These are phyloP conservation scores for Ochotona curzoniae DNA, from an alignment of 2,113 vertebrate genomes.

Conservation along the genomic window DNA sequence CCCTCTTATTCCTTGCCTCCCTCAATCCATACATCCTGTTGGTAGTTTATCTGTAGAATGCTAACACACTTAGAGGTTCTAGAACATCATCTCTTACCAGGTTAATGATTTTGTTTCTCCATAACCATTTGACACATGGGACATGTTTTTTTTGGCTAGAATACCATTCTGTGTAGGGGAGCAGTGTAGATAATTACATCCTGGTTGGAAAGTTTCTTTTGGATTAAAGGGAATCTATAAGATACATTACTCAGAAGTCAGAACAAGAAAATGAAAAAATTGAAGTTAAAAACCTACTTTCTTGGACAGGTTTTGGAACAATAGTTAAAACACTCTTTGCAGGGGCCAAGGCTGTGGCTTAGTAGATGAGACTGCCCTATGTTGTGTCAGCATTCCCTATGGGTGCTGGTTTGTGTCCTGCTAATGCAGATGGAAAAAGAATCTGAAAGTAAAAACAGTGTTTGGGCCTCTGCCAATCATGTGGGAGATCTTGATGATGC, in stretches of 20 bases:
- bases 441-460: too few relatives aligned
- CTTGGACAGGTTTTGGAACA: too few relatives aligned
- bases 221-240: neutral
- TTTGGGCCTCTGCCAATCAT: too few relatives aligned
- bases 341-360: too few relatives aligned
- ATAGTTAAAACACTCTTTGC: too few relatives aligned
- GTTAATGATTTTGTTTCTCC: neutral
- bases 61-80: neutral
- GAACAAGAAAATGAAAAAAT: neutral
- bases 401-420: too few relatives aligned
- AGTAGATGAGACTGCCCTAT: too few relatives aligned
- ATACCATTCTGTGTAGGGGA: neutral
- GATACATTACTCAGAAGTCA: neutral
- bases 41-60: neutral
- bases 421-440: too few relatives aligned
- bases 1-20: fast-evolving
- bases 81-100: neutral
- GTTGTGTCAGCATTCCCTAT: too few relatives aligned
- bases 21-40: too few relatives aligned
- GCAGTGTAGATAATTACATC: neutral
- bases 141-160: neutral
- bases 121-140: neutral
- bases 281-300: neutral
- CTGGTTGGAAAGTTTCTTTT: neutral
- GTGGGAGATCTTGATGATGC: too few relatives aligned